Evolutionary conservation across 2,797 vertebrate genomes (phyloP), one percentile per base, ranked within the genome.

Genomic region (Nannoperca obscura): DNA sequence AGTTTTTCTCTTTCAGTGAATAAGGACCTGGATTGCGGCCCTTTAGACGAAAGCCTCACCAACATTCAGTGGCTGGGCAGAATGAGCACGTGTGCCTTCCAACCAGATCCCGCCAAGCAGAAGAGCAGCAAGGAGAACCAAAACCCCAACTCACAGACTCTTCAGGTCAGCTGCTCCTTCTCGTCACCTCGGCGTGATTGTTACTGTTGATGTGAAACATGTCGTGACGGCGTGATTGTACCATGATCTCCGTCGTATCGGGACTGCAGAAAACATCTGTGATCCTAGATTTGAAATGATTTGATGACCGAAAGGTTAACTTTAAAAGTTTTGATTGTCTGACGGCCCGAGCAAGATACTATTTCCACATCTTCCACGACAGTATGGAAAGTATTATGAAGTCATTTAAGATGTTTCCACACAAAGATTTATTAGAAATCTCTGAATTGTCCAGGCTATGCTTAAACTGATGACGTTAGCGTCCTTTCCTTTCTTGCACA

Each of bases 11-110:
- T 44, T 5, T 47, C 14, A 95, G 94, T 92, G 46, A 94, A 83
- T 73, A 94, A 81, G 80, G 92, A 92, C 8, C 53, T 76, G 1
- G 92, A 93, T 8, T 88, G 92, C 63, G 90, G 92, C 10, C 81
- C 88, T 6, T 92, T 98, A 38, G 95, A 99, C 74, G 95, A 93
- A 89, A 99, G 97, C 86, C 95, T 98, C 81, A 97, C 97, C 65
- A 97, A 97, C 71, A 97, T 98, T 74, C 97, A 98, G 61, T 98
- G 97, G 97, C 89, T 98, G 76, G 96, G 96, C n/a, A 96, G 87
- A 81, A 97, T 97, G 96, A 96, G 82, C 89, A 94, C 96, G 0
- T 90, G 93, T 1, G 82, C 86, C 12, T 69, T 96, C 2, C 94
- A 89, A 66, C 66, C 94, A 3, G 92, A 95, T 78, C 61, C 85